A percentile compares a stretch with the other conserved stretches of the same genome.
Evolutionary conservation across 2,888 invertebrate genomes (phyloP).

Genomic region (Apomyelois bistriatella): DNA sequence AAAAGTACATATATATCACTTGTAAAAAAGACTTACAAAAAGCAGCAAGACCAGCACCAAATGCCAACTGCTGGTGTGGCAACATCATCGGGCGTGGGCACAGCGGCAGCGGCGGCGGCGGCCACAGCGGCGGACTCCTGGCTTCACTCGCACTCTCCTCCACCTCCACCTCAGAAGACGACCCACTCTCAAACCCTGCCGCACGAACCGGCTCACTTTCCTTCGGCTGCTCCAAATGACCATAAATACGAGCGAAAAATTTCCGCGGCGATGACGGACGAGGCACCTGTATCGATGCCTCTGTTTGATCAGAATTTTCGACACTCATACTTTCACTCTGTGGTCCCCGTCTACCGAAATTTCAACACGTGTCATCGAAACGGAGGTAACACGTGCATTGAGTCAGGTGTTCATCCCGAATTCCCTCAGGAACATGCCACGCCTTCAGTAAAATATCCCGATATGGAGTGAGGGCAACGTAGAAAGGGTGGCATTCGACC

Average conservation of each 20-base stretch:
- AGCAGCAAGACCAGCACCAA: slow-evolving; percentile 80
- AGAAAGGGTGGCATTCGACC: slow-evolving; percentile 44
- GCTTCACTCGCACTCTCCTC: slow-evolving; percentile 32
- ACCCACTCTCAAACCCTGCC: slow-evolving; percentile 52
- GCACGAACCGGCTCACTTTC: slow-evolving; percentile 22
- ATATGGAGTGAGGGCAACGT: slow-evolving; percentile 27
- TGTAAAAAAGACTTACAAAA: slow-evolving; percentile 82
- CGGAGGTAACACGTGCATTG: slow-evolving; percentile 54
- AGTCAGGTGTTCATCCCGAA: slow-evolving; percentile 50
- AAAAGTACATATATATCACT: too few relatives aligned
- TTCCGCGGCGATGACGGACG: slow-evolving; percentile 88
- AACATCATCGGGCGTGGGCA: slow-evolving; percentile 66
- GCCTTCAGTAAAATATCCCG: slow-evolving; percentile 44
- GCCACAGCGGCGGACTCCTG: slow-evolving; percentile 42
- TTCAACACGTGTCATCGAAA: slow-evolving; percentile 42
- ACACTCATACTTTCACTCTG: slow-evolving; percentile 35
- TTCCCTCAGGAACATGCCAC: slow-evolving; percentile 43
- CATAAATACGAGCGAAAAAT: slow-evolving; percentile 90
- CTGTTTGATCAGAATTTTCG: slow-evolving; percentile 30
- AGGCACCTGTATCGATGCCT: slow-evolving; percentile 45
- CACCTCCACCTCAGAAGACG: slow-evolving; percentile 71
- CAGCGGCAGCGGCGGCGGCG: slow-evolving; percentile 61
- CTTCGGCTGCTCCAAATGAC: slow-evolving; percentile 81
- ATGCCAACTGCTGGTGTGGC: slow-evolving; percentile 76
- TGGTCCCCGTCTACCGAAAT: slow-evolving; percentile 1